Base-by-base conservation (phyloP, 2,888 invertebrate genomes). In the Nezara viridula region DNA sequence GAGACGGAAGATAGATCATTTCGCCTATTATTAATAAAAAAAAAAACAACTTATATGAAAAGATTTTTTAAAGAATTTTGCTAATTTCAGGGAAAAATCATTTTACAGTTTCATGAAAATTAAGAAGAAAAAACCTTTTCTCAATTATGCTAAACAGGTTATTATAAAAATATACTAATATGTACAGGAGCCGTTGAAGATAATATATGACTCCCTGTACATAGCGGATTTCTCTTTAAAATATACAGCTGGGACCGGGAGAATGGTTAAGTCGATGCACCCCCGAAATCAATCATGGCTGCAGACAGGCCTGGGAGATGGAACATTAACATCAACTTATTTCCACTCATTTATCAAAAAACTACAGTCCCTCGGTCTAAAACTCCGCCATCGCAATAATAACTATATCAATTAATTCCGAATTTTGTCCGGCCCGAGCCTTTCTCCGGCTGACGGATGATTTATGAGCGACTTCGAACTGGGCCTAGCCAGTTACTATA, bases 301-400 rank as follows among this genome's bases (percentile, higher is more conserved):
- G 44, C n/a, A 81, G 66, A 73, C 66, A 73, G 81, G 44, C n/a
- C 77, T 0, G 81, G 44, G 81, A n/a, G 44, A 81, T 81, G 81
- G 81, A 37, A 44, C 24, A 37, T 81, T 81, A n/a, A 81, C 81
- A 81, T 81, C 40, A 81, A 81, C 81, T 81, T 81, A 81, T 81
- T 81, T 47, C 44, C n/a, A 81, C 81, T 81, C 81, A 81, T 81
- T 81, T 81, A 81, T 81, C 81, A 81, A 81, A 77, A 81, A 81
- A 81, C 44, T 44, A 47, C 81, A 44, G 47, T 40, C 40, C n/a
- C 81, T 12, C 12, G 81, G 5, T 21, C 81, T 6, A 24, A 40
- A 47, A 81, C 81, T 81, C 81, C 19, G 37, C n/a, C 81, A 44
- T 44, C 44, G 40, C 0, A 14, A 7, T 12, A 81, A 81, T 81